These are phyloP conservation scores for Dryobates pubescens DNA, from an alignment of 2,797 vertebrate species.

Conservation along the genomic window DNA sequence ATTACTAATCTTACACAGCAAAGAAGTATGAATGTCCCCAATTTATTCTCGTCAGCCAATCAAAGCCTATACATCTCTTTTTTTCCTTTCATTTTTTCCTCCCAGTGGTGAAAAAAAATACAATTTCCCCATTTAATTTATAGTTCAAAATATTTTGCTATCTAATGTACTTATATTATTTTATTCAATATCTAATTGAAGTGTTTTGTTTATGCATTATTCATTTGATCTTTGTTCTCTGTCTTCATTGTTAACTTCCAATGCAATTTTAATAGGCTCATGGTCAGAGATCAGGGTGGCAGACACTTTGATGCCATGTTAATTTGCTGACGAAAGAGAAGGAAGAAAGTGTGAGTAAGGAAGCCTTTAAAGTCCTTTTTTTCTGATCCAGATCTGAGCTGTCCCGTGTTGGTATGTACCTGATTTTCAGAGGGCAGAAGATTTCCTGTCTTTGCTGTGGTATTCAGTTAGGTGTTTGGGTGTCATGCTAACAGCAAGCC, in stretches of 20 bases:
- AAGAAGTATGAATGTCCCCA: conserved; percentile 8
- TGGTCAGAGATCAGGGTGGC: conserved; percentile 56
- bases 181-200: conserved; percentile 61
- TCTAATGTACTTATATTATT: conserved; percentile 64
- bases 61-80: conserved; percentile 5
- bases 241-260: conserved; percentile 48
- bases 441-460: neutral
- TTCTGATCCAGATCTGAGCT: neutral
- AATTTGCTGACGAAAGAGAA: conserved; percentile 16
- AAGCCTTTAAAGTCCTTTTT: neutral
- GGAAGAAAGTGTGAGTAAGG: neutral
- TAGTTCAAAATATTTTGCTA: conserved; percentile 55
- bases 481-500: neutral
- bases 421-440: neutral
- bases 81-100: conserved; percentile 17
- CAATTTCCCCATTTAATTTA: conserved; percentile 11
- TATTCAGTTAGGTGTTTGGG: neutral
- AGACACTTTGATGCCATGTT: neutral
- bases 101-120: neutral
- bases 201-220: conserved; percentile 63
- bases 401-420: neutral
- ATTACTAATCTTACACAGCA: conserved; percentile 20
- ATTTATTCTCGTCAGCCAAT: conserved; percentile 20
- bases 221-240: conserved; percentile 69
- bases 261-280: conserved; percentile 63